Evolutionary conservation across 2,888 invertebrate genomes (phyloP).

Genomic region (Tipula unca): DNA sequence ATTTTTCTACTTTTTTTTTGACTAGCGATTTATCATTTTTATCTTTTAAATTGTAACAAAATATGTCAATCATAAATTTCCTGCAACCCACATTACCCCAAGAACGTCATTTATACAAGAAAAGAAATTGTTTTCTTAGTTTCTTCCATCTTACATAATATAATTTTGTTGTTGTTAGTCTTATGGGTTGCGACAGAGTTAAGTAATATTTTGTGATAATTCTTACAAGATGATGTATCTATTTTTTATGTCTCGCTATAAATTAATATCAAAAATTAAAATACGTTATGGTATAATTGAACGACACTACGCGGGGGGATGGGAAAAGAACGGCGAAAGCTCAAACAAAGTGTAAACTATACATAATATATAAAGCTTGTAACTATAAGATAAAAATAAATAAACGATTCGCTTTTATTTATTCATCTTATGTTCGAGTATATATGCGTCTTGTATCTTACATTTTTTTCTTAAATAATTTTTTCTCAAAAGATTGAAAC

Average conservation of each 20-base stretch:
- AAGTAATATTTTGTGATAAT: not conserved
- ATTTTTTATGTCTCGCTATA: not conserved
- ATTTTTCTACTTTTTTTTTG: no score
- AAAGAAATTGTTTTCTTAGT: not conserved
- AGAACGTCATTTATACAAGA: not conserved
- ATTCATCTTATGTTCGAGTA: not conserved
- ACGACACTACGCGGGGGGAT: no score
- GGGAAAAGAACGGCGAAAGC: not conserved
- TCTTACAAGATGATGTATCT: not conserved
- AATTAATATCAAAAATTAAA: not conserved
- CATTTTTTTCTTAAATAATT: not conserved
- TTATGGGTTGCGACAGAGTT: not conserved
- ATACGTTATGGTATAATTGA: not conserved
- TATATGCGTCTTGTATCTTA: not conserved
- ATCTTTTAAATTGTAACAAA: conserved; percentile 16
- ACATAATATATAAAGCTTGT: not conserved
- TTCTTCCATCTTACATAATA: not conserved
- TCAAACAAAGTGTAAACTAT: not conserved
- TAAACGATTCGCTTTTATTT: not conserved
- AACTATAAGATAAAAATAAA: not conserved
- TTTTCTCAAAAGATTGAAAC: not conserved
- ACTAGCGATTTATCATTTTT: conserved; percentile 17
- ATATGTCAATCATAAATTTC: conserved; percentile 21
- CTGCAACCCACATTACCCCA: conserved; percentile 19
- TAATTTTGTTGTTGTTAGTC: not conserved